These are phyloP conservation scores for Eonycteris spelaea DNA, from an alignment of 2,113 vertebrate species.

Conservation along the genomic window DNA sequence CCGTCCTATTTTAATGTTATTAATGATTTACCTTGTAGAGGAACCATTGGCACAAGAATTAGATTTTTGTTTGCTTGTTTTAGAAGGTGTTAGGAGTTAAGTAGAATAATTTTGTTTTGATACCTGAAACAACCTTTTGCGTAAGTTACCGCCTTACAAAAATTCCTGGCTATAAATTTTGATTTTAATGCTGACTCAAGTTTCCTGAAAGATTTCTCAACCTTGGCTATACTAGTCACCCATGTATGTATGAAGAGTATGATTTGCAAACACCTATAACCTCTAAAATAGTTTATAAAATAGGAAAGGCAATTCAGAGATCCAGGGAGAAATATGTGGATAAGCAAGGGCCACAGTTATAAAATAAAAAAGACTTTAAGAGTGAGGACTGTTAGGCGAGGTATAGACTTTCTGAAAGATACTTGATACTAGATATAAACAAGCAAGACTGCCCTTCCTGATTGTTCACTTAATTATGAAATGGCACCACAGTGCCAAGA, in stretches of 20 bases:
- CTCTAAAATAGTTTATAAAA: neutral
- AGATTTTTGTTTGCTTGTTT: neutral
- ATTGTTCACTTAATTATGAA: slow-evolving; percentile 18
- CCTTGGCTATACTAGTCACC: neutral
- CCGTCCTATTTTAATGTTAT: neutral
- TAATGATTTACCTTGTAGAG: neutral
- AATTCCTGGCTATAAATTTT: slow-evolving; percentile 4
- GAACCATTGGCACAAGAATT: neutral
- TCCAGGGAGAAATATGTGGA: neutral
- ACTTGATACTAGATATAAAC: neutral
- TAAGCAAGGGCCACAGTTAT: neutral
- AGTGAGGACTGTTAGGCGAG: neutral
- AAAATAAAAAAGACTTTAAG: neutral
- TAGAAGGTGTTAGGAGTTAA: slow-evolving; percentile 13
- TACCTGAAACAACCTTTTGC: slow-evolving; percentile 27
- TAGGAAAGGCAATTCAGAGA: neutral
- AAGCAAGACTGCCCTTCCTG: neutral
- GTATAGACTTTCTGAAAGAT: neutral
- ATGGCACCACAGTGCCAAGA: neutral
- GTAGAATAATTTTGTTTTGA: neutral
- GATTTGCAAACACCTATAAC: neutral
- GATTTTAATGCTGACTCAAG: neutral
- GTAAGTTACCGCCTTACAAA: neutral
- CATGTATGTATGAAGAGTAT: neutral
- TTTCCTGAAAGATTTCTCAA: neutral